These are phyloP conservation scores for Catalaphyllia jardinei DNA, from an alignment of 64 coral and sea anemone genomes.

Conservation along the genomic window DNA sequence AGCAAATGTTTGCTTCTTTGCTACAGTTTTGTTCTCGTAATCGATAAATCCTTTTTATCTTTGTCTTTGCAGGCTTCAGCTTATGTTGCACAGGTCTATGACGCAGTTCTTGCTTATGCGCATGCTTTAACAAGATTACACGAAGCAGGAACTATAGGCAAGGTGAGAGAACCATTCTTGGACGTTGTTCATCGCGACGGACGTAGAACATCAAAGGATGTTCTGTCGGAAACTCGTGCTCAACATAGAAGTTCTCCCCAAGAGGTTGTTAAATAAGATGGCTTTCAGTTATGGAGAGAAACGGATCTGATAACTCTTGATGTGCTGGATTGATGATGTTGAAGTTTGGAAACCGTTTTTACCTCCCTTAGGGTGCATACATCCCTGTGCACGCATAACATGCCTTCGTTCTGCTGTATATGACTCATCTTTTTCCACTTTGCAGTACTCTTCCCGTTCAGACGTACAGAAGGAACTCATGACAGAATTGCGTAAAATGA, in stretches of 20 bases:
- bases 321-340: no score
- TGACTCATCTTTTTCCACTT: neutral
- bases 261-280: no score
- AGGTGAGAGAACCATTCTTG: slow-evolving; percentile 37
- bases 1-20: neutral
- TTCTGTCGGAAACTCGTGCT: neutral
- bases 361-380: neutral
- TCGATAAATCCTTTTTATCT: neutral
- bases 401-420: neutral
- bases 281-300: no score
- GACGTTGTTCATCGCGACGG: neutral
- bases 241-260: no score
- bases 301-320: no score
- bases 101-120: slow-evolving; percentile 92
- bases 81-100: slow-evolving; percentile 93
- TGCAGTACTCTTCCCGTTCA: slow-evolving; percentile 68
- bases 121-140: slow-evolving; percentile 89
- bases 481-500: slow-evolving; percentile 82
- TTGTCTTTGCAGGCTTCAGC: slow-evolving; percentile 66
- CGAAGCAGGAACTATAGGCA: slow-evolving; percentile 71
- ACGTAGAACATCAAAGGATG: neutral
- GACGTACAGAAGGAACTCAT: slow-evolving; percentile 74
- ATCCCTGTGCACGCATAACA: neutral
- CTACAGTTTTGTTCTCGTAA: neutral
- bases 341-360: no score